Percentiles rank a stretch among this genome's conserved stretches.
Conservation (phyloP, 2,113 vertebrate genomes). For the Rhinopomastus cyanomelas region DNA sequence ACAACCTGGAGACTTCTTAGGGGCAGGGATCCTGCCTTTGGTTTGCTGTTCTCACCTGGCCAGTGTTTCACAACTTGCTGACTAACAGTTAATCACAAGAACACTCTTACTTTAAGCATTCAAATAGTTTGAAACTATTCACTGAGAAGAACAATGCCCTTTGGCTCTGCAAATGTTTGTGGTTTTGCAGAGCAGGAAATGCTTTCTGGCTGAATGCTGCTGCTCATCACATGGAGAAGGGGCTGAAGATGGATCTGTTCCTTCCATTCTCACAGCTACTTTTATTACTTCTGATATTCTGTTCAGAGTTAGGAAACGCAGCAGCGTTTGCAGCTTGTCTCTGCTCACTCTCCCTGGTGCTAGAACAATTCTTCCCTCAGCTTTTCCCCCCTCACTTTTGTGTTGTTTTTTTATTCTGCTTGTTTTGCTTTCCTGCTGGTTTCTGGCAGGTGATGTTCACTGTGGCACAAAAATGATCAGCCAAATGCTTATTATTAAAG, state of each 20-base stretch:
- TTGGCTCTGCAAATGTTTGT: conserved; percentile 48
- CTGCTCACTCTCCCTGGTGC: neutral
- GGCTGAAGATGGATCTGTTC: conserved; percentile 47
- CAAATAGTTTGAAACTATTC: conserved; percentile 55
- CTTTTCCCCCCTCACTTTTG: neutral
- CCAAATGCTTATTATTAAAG: neutral
- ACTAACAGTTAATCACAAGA: neutral
- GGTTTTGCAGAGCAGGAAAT: conserved; percentile 64
- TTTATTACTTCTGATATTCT: conserved; percentile 63
- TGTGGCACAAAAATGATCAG: neutral
- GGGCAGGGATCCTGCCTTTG: neutral
- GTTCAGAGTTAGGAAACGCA: conserved; percentile 42
- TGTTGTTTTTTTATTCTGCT: neutral
- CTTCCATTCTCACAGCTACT: conserved; percentile 39
- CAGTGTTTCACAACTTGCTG: neutral
- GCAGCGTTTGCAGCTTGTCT: neutral
- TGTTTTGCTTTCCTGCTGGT: neutral
- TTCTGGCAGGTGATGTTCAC: conserved; percentile 4
- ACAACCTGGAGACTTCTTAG: neutral
- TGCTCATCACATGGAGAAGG: conserved; percentile 48
- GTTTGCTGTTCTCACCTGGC: conserved; percentile 36
- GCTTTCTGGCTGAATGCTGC: conserved; percentile 50
- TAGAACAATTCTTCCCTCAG: neutral
- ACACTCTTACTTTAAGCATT: conserved; percentile 16
- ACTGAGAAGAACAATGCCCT: conserved; percentile 55